These are phyloP conservation scores for Brachypterus glaber DNA, from an alignment of 2,888 invertebrate genomes.

Conservation along the genomic window DNA sequence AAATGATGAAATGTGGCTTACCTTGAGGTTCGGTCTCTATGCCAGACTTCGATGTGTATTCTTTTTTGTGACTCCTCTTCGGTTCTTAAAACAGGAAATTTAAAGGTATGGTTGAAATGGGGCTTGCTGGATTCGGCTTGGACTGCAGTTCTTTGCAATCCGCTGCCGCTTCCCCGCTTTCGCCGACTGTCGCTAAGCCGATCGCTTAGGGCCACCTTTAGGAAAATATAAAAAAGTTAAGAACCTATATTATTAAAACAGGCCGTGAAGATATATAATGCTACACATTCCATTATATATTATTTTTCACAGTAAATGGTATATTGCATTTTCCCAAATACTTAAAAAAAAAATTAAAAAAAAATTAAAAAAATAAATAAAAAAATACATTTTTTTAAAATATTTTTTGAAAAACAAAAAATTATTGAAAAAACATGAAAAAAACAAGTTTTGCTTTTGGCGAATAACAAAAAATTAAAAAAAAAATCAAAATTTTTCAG, in stretches of 20 bases:
- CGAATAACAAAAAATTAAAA: too few species aligned
- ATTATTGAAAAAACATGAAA: too few species aligned
- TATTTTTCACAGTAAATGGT: too few species aligned
- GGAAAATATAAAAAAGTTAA: conserved; percentile 11
- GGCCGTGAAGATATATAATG: too few species aligned
- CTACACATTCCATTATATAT: too few species aligned
- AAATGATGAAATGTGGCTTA: too few species aligned
- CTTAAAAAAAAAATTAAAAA: background rate
- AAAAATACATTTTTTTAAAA: too few species aligned
- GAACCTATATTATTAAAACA: too few species aligned
- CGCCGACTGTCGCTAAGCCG: conserved; percentile 27
- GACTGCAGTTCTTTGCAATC: conserved; percentile 71
- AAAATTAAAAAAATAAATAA: conserved; percentile 1
- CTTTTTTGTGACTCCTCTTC: conserved; percentile 52
- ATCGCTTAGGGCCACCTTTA: conserved; percentile 49
- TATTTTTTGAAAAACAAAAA: too few species aligned
- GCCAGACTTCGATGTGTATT: conserved; percentile 67
- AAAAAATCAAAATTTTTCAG: too few species aligned
- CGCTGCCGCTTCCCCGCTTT: conserved; percentile 40
- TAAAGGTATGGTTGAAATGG: conserved; percentile 69
- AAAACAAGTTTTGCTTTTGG: too few species aligned
- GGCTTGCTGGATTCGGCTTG: conserved; percentile 69
- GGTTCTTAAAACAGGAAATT: conserved; percentile 50
- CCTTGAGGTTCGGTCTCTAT: conserved; percentile 73
- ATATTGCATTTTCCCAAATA: too few species aligned